Evolutionary conservation across 2,113 vertebrate genomes (phyloP), one percentile per base, ranked within the genome.

Genomic region (Mormyrus lacerda): DNA sequence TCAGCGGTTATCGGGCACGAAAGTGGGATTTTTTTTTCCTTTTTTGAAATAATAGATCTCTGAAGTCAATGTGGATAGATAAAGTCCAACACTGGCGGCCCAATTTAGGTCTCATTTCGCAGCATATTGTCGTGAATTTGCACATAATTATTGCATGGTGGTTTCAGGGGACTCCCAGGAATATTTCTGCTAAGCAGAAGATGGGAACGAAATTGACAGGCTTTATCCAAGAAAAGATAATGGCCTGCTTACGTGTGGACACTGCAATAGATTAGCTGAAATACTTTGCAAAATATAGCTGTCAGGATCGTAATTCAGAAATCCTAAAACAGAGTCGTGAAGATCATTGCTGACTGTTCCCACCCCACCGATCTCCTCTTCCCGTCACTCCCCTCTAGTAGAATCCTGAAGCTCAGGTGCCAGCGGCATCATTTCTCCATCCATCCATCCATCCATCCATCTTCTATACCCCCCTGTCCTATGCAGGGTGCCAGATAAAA

Each of bases 11-110:
- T 87, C 50, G 17, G 55, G 51, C 86, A 58, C 35, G 17, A 39
- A 61, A 6, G 35, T 11, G 53, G 86, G 39, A 0, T 9, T 24
- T 65, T 42, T 39, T 31, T 58, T 45, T 17, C 19, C 15, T 51
- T 89, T 50, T 79, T 35, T 31, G 24, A 69, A n/a, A 53, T 45
- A 89, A 88, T 51, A 15, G 73, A 88, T 88, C 42, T 88, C 8
- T 35, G 45, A 88, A 79, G 69, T 19, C 31, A 88, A 51, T 35
- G 27, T 13, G 35, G 65, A 27, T 51, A 69, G 55, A 88, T 88
- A 69, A 69, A 88, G 73, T 11, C 39, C n/a, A 39, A 45, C 42
- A 83, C 42, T 15, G 24, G n/a, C 44, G 73, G 61, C 13, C 13
- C 87, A 87, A 87, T 88, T 88, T 39, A 5, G 44, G 88, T 31